Percentiles rank a stretch among this genome's conserved stretches.
Evolutionary conservation across 2,888 invertebrate species (phyloP).

Genomic region (Auanema freiburgensis): DNA sequence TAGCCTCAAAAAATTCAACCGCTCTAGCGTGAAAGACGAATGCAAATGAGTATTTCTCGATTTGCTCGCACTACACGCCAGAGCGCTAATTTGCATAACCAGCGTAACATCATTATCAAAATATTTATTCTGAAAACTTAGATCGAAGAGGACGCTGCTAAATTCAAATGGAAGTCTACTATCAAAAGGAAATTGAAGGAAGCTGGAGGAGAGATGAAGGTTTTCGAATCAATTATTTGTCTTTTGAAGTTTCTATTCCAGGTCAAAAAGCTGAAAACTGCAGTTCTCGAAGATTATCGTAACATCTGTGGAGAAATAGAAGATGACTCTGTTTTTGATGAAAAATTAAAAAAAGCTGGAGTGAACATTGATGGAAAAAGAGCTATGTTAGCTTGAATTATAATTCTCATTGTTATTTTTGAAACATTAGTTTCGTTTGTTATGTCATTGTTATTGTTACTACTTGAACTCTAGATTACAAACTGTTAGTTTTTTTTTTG

Average conservation of each 20-base stretch:
- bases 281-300: conserved; percentile 25
- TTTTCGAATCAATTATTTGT: conserved; percentile 4
- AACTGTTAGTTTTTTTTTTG: too few species aligned
- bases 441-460: background rate
- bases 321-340: conserved; percentile 26
- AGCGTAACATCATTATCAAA: too few species aligned
- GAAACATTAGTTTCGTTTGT: background rate
- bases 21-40: too few species aligned
- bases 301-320: background rate
- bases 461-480: too few species aligned
- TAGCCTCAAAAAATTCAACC: too few species aligned
- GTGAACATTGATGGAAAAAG: conserved; percentile 35
- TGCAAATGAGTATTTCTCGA: too few species aligned
- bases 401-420: background rate
- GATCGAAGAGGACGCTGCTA: background rate
- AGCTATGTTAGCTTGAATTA: conserved; percentile 12
- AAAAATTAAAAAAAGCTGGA: conserved; percentile 41
- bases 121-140: background rate
- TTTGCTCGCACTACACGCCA: too few species aligned
- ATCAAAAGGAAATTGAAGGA: conserved; percentile 50
- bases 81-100: too few species aligned
- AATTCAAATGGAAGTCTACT: conserved; percentile 51
- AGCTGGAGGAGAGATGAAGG: conserved; percentile 46
- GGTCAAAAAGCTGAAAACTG: conserved; percentile 36
- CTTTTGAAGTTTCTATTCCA: conserved; percentile 13